Evolutionary conservation across 2,113 vertebrate species (phyloP), one percentile per base, ranked within the genome.

Genomic region (Ictidomys tridecemlineatus): DNA sequence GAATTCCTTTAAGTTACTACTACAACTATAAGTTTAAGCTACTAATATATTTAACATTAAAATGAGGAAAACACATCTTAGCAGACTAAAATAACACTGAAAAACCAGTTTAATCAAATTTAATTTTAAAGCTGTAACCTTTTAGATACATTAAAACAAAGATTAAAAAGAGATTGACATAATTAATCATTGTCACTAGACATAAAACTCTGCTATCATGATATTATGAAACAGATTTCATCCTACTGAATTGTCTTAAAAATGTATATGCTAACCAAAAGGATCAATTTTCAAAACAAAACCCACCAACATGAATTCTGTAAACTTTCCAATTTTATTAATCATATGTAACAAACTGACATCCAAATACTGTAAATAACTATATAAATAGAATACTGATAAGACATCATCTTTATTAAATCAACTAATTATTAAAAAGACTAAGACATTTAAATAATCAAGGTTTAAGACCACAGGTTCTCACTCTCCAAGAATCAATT

Each of bases 221-320:
- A 20, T 14, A 74, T 42, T 80, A 91, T 56, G 30, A 34, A 89
- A 30, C 7, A 69, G 77, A 24, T 3, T 94, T 2, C 56, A 91
- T 83, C 69, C 42, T 78, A 84, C 30, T 72, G 53, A 91, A 20
- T 42, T 93, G 26, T 86, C 53, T 87, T 90, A 20, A 95, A 96
- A 92, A 69, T 84, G 32, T 45, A 94, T 69, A 69, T 34, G 48
- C 6, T 96, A 34, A 88, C 30, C 85, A 89, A 96, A 95, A 80
- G 8, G 20, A 87, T 73, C 37, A 74, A 53, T 91, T 65, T 87
- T 69, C 76, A 48, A 78, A 94, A 89, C 65, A 17, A 96, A 85
- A 77, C 4, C 8, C 78, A 73, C 9, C 30, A 80, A 85, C 4
- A 76, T 80, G 74, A 92, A 70, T 86, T 90, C 26, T 85, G 4